Evolutionary conservation across 2,113 vertebrate genomes (phyloP).

Genomic region (Corythornis cristatus): DNA sequence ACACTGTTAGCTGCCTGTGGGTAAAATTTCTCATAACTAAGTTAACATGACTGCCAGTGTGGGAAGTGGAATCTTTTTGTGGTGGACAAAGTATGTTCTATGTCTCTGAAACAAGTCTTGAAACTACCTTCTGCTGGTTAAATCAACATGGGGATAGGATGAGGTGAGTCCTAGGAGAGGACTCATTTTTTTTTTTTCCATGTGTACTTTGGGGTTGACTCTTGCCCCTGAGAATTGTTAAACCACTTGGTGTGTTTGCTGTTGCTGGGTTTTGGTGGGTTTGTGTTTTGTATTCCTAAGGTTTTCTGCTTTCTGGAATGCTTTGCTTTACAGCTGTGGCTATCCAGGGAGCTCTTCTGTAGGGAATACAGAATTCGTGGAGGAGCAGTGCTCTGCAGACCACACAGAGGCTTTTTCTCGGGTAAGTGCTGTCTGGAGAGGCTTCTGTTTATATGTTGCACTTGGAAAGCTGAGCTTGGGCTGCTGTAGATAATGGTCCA

Average conservation of each 20-base stretch:
- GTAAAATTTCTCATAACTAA: neutral
- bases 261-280: neutral
- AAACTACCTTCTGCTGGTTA: neutral
- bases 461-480: too few relatives aligned
- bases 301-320: neutral
- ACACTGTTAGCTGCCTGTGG: accelerated
- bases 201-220: accelerated
- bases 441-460: neutral
- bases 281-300: neutral
- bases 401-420: neutral
- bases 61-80: neutral
- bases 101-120: neutral
- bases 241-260: neutral
- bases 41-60: neutral
- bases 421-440: neutral
- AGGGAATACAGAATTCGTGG: neutral
- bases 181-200: neutral
- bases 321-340: neutral
- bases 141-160: accelerated
- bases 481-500: neutral
- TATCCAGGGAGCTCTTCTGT: neutral
- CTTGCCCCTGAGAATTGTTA: neutral
- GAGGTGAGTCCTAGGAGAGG: neutral
- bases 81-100: neutral
- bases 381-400: neutral